Base-by-base conservation (phyloP, 2,797 vertebrate genomes). In the Rhinella marina region DNA sequence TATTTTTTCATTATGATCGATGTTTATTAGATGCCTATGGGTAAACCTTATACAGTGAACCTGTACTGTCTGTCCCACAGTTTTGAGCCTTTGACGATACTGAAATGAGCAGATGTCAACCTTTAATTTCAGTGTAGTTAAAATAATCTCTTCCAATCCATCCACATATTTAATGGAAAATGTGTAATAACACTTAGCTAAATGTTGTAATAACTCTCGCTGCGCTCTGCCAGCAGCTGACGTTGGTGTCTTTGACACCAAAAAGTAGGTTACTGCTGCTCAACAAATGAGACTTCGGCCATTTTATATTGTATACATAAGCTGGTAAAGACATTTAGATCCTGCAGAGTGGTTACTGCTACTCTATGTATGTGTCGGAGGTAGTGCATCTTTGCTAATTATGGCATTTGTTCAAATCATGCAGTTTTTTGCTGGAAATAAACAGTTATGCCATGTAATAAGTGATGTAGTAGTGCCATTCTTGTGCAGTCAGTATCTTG, bases 141-240 rank as follows among this genome's bases (percentile, higher is more conserved):
- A 75, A 75, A 75, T 50, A 75, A 75, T 11, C 41, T 23, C 11
- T 50, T 50, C 19, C 32, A 72, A 73, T 73, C 72, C 72, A 75
- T 50, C 72, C 41, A 48, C 48, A 3, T n/a, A 13, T 75, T 50
- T 75, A 75, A 50, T 75, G 72, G 72, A 75, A 75, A 75, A 75
- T 75, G 72, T 75, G 72, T 75, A 75, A 75, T 75, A 75, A 52
- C 72, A 52, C 72, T 52, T 23, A 75, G 41, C 41, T 50, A 48
- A 50, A 52, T 75, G 72, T 73, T 48, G 70, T 75, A 50, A 75
- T 50, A 52, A 50, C 41, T 11, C 72, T 75, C 23, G 12, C 41
- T n/a, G 21, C n/a, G 72, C 41, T n/a, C 41, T 50, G 72, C 4
- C 48, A n/a, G 72, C 17, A 75, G 41, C 41, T 75, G 72, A 75